phyloP scores from a whole-genome alignment of 2,888 invertebrate species.

The Chouioia cunea region DNA sequence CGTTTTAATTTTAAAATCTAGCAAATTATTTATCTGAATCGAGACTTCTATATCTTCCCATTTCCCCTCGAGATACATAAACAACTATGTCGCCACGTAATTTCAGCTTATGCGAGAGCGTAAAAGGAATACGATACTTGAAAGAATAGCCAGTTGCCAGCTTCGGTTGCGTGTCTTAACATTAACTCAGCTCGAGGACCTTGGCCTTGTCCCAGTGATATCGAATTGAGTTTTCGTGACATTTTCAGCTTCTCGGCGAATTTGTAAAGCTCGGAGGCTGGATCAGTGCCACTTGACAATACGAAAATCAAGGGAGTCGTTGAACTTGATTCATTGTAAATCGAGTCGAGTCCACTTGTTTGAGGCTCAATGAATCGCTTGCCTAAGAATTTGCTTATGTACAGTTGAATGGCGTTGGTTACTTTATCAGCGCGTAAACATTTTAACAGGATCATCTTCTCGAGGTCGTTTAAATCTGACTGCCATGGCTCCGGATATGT shows the following conservation, averaged over 20 bases:
- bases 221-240: constrained; percentile 81
- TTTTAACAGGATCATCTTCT: constrained; percentile 83
- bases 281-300: constrained; percentile 91
- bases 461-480: constrained; percentile 76
- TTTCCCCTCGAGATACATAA: too few relatives aligned
- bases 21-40: too few relatives aligned
- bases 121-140: constrained; percentile 75
- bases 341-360: constrained; percentile 83
- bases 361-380: constrained; percentile 87
- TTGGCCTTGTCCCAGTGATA: constrained; percentile 91
- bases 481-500: constrained; percentile 78
- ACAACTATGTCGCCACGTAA: too few relatives aligned
- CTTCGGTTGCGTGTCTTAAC: constrained; percentile 74
- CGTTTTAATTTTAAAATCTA: too few relatives aligned
- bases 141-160: constrained; percentile 90
- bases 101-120: too few relatives aligned
- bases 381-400: constrained; percentile 79
- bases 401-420: constrained; percentile 83
- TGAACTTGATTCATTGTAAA: constrained; percentile 84
- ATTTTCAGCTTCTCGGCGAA: constrained; percentile 87
- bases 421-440: constrained; percentile 88
- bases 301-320: constrained; percentile 88
- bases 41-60: too few relatives aligned
- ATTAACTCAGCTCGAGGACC: constrained; percentile 82
- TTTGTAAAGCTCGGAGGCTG: constrained; percentile 83